Evolutionary conservation across 2,113 vertebrate genomes (phyloP), one percentile per base, ranked within the genome.

Genomic region (Galbula dea): DNA sequence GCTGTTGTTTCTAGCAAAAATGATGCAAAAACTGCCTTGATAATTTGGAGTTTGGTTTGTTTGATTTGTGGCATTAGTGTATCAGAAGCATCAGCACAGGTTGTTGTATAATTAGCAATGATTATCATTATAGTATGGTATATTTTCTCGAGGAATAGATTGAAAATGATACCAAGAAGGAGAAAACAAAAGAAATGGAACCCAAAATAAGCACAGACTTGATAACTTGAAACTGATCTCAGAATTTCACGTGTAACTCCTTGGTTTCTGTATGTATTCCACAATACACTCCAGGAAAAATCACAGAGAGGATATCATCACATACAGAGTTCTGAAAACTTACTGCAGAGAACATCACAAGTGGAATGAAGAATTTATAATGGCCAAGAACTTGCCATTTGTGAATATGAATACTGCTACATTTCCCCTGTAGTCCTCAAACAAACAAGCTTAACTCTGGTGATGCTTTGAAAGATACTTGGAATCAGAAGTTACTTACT

Each of bases 391-490:
- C 18, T 59, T 84, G 61, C 16, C 48, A 59, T 90, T 78, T 86
- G 52, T 72, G 39, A 74, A 63, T 57, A 51, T 16, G 62, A 8
- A 81, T 78, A 48, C 54, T 86, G 63, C 54, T 90, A 1, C 7
- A 3, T 86, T 88, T 45, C 2, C 4, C 22, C 10, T 18, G 3
- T 6, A 27, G 26, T 39, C 30, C 48, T 85, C 45, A 79, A 29
- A 79, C 93, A 91, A 95, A 91, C 75, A 91, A 89, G 34, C 32
- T 76, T 92, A 37, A 46, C 57, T 86, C 68, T 77, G 37, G 12
- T 69, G 36, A 37, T 87, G 36, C 48, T 86, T 78, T 93, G 57
- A 57, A 26, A 84, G 62, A 61, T 59, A 75, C 1, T 81, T 58
- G 71, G 43, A 79, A 82, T 36, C 29, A 74, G 54, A 86, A 95